Conservation (phyloP, 92 coral and sea anemone species). For the Anthopleura xanthogrammica region DNA sequence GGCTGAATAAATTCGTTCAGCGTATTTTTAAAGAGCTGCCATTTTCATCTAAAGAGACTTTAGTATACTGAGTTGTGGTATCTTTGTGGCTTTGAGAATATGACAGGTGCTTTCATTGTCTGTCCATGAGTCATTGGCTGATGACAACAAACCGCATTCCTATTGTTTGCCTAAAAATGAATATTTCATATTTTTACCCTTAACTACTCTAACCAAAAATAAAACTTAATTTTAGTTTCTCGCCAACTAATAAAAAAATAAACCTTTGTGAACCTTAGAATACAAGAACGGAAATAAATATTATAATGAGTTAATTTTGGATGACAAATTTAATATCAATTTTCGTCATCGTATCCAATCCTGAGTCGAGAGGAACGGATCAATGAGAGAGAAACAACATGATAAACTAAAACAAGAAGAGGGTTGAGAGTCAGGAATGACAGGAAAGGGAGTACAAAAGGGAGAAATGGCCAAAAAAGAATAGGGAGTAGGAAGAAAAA, state of each 20-base stretch:
- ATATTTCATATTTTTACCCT: not conserved
- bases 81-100: not conserved
- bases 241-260: not conserved
- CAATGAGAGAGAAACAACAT: no score
- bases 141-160: not conserved
- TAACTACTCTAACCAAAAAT: not conserved
- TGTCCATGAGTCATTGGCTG: constrained; percentile 21
- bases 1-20: no score
- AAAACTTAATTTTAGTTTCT: not conserved
- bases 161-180: not conserved
- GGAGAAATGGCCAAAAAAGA: no score
- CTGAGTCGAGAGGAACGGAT: no score
- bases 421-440: no score
- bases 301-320: not conserved
- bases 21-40: not conserved
- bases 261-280: not conserved
- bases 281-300: not conserved
- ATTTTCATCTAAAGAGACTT: not conserved
- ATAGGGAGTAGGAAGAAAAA: no score
- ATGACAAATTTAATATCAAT: not conserved
- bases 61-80: not conserved
- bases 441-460: no score
- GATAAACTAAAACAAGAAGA: no score
- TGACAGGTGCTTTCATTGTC: constrained; percentile 23
- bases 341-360: not conserved